These are phyloP conservation scores for Drosophila picticornis DNA, from an alignment of 2,888 invertebrate species.

Conservation along the genomic window DNA sequence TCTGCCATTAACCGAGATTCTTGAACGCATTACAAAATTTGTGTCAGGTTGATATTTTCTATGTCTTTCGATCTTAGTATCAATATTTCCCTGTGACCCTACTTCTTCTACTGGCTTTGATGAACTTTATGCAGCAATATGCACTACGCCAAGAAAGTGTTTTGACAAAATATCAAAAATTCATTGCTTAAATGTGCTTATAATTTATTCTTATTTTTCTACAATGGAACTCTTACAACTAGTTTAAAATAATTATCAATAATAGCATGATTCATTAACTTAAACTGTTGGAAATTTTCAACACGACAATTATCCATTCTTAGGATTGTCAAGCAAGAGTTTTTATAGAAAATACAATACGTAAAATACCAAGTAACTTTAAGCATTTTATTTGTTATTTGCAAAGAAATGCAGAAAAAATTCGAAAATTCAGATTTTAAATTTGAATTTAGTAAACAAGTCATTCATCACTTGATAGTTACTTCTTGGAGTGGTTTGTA, in stretches of 20 bases:
- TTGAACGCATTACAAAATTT: not conserved
- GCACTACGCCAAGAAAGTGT: not conserved
- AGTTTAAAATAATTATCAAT: not conserved
- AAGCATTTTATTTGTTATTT: not conserved
- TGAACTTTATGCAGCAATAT: not conserved
- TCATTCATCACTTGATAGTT: not conserved
- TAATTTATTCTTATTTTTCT: not conserved
- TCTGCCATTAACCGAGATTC: not conserved
- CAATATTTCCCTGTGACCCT: not conserved
- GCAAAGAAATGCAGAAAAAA: not conserved
- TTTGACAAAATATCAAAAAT: not conserved
- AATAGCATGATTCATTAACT: not conserved
- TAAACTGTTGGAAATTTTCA: not conserved
- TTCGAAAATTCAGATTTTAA: not conserved
- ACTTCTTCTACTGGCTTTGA: not conserved
- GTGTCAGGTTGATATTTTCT: not conserved
- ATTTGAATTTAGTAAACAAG: not conserved
- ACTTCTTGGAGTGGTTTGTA: not conserved
- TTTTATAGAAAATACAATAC: not conserved
- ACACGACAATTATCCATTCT: not conserved
- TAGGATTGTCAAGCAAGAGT: not conserved
- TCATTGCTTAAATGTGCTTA: not conserved
- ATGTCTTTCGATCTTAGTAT: not conserved
- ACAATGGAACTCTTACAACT: not conserved
- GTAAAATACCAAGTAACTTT: not conserved